Percentiles rank a stretch among this genome's conserved stretches.
Evolutionary conservation across 2,113 vertebrate genomes (phyloP).

Genomic region (Struthidea cinerea): DNA sequence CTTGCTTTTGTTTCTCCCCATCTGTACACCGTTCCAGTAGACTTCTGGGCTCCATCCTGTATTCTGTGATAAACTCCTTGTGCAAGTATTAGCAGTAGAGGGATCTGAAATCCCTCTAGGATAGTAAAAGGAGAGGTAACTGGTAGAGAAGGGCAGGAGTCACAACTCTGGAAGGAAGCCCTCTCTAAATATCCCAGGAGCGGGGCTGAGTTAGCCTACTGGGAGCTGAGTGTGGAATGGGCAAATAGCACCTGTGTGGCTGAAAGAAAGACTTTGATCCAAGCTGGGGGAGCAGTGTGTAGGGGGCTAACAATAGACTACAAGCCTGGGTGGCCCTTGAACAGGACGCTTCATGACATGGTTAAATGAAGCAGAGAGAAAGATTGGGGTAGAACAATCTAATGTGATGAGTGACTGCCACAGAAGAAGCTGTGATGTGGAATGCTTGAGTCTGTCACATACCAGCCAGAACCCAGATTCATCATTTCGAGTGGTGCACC

Average conservation of each 20-base stretch:
- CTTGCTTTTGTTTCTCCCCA: not conserved
- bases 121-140: not conserved
- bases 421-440: not conserved
- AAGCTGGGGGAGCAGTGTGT: not conserved
- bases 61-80: not conserved
- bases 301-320: not conserved
- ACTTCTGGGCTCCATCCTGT: not conserved
- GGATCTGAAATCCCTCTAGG: not conserved
- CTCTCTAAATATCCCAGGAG: not conserved
- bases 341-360: not conserved
- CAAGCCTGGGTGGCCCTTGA: not conserved
- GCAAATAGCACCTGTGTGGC: not conserved
- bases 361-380: not conserved
- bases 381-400: not conserved
- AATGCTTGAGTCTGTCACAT: not conserved
- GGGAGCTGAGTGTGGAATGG: accelerated
- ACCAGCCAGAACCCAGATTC: not conserved
- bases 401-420: not conserved
- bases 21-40: not conserved
- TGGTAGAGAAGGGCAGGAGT: not conserved
- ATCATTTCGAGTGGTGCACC: accelerated
- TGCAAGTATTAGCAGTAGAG: not conserved
- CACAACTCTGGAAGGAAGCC: not conserved
- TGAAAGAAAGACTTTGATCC: not conserved
- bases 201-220: not conserved